Base-by-base conservation (phyloP, 2,888 invertebrate genomes). In the Agonopterix heracliana region DNA sequence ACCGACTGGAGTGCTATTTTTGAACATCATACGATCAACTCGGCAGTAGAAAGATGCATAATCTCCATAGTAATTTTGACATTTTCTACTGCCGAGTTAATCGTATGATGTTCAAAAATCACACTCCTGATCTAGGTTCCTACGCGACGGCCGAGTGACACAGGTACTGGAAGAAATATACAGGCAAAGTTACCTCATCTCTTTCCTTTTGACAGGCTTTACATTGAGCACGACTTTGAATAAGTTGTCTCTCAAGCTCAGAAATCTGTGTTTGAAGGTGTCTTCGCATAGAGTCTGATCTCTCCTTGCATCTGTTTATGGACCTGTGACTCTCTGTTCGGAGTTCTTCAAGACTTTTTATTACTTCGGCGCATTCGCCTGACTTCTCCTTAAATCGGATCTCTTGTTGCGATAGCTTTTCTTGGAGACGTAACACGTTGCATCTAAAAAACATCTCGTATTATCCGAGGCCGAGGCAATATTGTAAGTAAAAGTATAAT, bases 141-240 rank as follows among this genome's bases (percentile, higher is more conserved):
- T n/a, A n/a, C n/a, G n/a, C n/a, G n/a, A n/a, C n/a, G n/a, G n/a
- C n/a, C n/a, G n/a, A n/a, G n/a, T n/a, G n/a, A n/a, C n/a, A n/a
- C n/a, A n/a, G n/a, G n/a, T n/a, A n/a, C 14, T 14, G 14, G 14
- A 14, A 14, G 14, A 14, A 14, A 14, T 2, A 14, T 1, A 14
- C 14, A 14, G 1, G 14, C 8, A 35, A 2, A 2, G 55, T 54
- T 54, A 86, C 86, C 61, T 86, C 84, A 46, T 87, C 84, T 36
- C 84, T 68, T 49, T 87, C 86, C 56, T 84, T 87, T 53, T 84
- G 82, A 46, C 73, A 78, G 4, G 78, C 66, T 46, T 72, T 66
- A 45, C 76, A 77, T 51, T 81, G 82, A 0, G 86, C 87, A 8
- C 86, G 68, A 46, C 78, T 83, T 42, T 81, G 76, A 43, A 81